Evolutionary conservation across 2,888 invertebrate species (phyloP), one percentile per base, ranked within the genome.

Genomic region (Clivina fossor): DNA sequence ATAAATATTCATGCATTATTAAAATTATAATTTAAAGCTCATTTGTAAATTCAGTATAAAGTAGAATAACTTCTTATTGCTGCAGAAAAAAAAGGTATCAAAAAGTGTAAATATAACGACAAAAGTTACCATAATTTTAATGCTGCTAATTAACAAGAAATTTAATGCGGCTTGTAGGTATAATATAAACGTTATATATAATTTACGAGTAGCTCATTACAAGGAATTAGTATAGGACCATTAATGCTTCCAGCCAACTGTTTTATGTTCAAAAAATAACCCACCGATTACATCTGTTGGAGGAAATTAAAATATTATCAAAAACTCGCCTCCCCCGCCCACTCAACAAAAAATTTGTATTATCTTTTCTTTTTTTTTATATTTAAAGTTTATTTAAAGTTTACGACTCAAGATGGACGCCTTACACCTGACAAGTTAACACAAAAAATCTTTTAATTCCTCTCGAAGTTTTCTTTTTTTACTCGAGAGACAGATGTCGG

Each of bases 201-300:
- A 51, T 51, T 51, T 51, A 51, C 32, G 33, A 15, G n/a, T 32
- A 22, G 32, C 51, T 51, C 51, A 51, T 51, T 51, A 51, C 41
- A 24, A 22, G 33, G 43, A 51, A 51, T 51, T 51, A 43, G 51
- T 20, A 16, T 5, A 16, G 38, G 19, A n/a, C 49, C 28, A 49
- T 38, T 49, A 49, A 19, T 18, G 16, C 13, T 22, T 48, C 35
- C 8, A 24, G 24, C 15, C 24, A 43, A 8, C 32, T n/a, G 37
- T 16, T 37, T 37, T 37, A 37, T 37, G 18, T 37, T 16, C 16
- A 16, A 7, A 37, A 37, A 37, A 37, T 15, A 37, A 18, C 37
- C 5, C n/a, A n/a, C 3, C 16, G 37, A 37, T 26, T 24, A 24
- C 26, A 24, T 24, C 9, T 22, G 7, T 15, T 5, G 4, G 18